These are phyloP conservation scores for Shinisaurus crocodilurus DNA, from an alignment of 2,113 vertebrate genomes.

Conservation along the genomic window DNA sequence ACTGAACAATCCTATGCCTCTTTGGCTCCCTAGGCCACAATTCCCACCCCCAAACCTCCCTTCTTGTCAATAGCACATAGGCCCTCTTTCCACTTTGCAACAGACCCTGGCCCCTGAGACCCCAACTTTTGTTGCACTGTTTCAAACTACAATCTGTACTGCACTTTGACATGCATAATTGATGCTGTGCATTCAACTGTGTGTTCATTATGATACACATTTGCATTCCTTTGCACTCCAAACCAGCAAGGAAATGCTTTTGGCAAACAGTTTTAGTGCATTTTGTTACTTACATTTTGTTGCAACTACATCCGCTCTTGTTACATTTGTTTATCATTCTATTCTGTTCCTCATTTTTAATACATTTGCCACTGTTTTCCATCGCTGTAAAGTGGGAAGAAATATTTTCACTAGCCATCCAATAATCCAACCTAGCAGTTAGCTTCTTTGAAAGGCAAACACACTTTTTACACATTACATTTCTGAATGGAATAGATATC, in stretches of 20 bases:
- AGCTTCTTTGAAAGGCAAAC: not conserved
- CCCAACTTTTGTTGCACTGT: slow-evolving; percentile 51
- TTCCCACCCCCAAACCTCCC: not conserved
- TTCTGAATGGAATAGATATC: not conserved
- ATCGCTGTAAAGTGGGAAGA: not conserved
- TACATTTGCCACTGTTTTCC: not conserved
- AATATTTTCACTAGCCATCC: not conserved
- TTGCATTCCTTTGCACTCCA: not conserved
- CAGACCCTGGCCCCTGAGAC: slow-evolving; percentile 51
- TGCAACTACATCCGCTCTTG: slow-evolving; percentile 38
- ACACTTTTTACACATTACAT: not conserved
- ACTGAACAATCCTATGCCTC: not conserved
- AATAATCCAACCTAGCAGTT: not conserved
- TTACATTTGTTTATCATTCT: slow-evolving; percentile 14
- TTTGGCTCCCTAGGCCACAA: not conserved
- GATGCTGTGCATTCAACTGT: not conserved
- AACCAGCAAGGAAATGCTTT: slow-evolving; percentile 4
- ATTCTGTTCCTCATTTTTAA: not conserved
- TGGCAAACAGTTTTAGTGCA: not conserved
- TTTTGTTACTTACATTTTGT: slow-evolving; percentile 43
- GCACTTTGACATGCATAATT: not conserved
- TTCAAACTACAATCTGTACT: not conserved
- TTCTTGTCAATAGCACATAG: not conserved
- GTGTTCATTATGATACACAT: not conserved
- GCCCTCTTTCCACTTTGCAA: slow-evolving; percentile 27